A percentile compares a stretch with the other conserved stretches of the same genome.
phyloP scores from a whole-genome alignment of 37 sponge, comb jelly and placozoan genomes.

The Theonella swinhoei region DNA sequence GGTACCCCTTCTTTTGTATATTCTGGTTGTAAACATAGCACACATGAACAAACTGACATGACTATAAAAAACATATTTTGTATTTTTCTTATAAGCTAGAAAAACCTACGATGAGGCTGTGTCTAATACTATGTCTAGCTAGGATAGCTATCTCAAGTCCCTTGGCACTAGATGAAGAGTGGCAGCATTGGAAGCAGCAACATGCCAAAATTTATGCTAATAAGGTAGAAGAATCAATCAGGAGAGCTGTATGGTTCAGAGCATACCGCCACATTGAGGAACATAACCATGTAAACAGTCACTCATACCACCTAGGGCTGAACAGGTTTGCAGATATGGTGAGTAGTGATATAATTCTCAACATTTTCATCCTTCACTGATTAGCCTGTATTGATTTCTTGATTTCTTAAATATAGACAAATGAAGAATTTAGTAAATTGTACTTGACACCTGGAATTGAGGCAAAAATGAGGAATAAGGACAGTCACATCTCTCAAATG shows the following conservation, averaged over 20 bases:
- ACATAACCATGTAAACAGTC: slow-evolving; percentile 32
- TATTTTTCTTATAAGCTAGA: no score
- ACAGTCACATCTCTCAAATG: neutral
- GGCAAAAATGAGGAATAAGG: neutral
- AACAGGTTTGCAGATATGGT: slow-evolving; percentile 62
- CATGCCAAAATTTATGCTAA: slow-evolving; percentile 28
- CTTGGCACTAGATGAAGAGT: slow-evolving; percentile 35
- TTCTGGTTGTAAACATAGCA: no score
- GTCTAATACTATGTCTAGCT: neutral
- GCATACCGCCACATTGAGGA: slow-evolving; percentile 6
- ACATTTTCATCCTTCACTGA: neutral
- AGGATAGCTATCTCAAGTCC: neutral
- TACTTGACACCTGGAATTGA: slow-evolving; percentile 9
- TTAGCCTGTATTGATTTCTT: neutral
- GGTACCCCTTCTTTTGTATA: no score
- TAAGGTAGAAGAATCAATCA: slow-evolving; percentile 18
- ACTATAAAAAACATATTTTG: no score
- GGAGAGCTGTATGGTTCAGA: slow-evolving; percentile 19
- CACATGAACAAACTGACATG: no score
- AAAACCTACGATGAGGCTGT: neutral
- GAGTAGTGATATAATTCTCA: no score
- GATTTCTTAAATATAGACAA: slow-evolving; percentile 5
- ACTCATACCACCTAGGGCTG: slow-evolving; percentile 27
- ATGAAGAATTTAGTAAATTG: slow-evolving; percentile 20
- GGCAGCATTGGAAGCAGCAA: slow-evolving; percentile 44